A percentile compares a stretch with the other conserved stretches of the same genome.
Evolutionary conservation across 2,888 invertebrate genomes (phyloP).

Genomic region (Strigamia crassipes): DNA sequence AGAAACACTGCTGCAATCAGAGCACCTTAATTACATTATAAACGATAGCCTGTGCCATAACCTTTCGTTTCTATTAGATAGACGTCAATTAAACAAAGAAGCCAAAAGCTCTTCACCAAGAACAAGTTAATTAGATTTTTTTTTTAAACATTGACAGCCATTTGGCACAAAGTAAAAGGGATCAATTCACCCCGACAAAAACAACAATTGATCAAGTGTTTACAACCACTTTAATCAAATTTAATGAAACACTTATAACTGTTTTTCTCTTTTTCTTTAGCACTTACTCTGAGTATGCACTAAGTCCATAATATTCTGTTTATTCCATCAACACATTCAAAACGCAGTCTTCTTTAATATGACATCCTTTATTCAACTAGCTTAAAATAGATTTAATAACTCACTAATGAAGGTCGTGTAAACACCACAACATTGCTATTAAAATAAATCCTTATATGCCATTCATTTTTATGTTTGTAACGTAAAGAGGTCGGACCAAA

Average conservation of each 20-base stretch:
- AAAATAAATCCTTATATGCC: not conserved
- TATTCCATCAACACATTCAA: no score
- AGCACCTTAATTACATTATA: conserved; percentile 28
- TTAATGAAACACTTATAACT: not conserved
- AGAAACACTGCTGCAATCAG: not conserved
- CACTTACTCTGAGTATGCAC: not conserved
- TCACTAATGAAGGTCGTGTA: no score
- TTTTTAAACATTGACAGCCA: conserved; percentile 9
- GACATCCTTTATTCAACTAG: no score
- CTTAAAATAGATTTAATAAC: no score
- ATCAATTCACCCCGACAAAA: not conserved
- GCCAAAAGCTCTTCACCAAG: not conserved
- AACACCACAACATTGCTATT: not conserved
- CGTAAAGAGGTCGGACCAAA: not conserved
- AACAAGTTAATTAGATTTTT: conserved; percentile 28
- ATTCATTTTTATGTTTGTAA: not conserved
- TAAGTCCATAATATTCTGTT: no score
- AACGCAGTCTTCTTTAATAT: no score
- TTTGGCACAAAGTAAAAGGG: not conserved
- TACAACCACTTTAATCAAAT: not conserved
- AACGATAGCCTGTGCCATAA: conserved; percentile 10
- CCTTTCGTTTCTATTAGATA: not conserved
- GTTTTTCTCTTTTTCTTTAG: not conserved
- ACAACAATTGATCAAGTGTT: not conserved
- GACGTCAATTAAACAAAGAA: not conserved